A percentile compares a stretch with the other conserved stretches of the same genome.
These are phyloP conservation scores for Myopa testacea DNA, from an alignment of 2,888 invertebrate genomes.

Conservation along the genomic window DNA sequence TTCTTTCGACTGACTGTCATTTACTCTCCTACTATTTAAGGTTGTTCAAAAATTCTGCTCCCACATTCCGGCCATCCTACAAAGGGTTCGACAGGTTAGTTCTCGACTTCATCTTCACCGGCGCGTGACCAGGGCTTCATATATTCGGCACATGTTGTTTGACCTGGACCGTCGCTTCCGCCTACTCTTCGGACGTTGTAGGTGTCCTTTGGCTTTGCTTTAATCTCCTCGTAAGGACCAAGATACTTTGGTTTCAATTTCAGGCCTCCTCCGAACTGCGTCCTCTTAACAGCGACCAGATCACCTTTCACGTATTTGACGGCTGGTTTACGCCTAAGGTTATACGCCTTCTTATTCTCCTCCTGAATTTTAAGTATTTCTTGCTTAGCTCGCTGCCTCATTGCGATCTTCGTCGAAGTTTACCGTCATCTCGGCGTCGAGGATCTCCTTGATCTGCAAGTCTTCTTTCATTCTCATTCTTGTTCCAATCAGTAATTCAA, in stretches of 20 bases:
- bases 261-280: slow-evolving; percentile 26
- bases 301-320: slow-evolving; percentile 4
- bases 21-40: no score
- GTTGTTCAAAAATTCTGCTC: background rate
- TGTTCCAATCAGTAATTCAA: slow-evolving; percentile 29
- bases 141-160: slow-evolving; percentile 31
- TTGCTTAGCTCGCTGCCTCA: slow-evolving; percentile 8
- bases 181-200: slow-evolving; percentile 24
- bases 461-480: slow-evolving; percentile 17
- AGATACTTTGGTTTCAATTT: slow-evolving; percentile 31
- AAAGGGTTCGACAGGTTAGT: slow-evolving; percentile 6
- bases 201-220: slow-evolving; percentile 31
- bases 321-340: background rate
- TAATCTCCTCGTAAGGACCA: slow-evolving; percentile 14
- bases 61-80: slow-evolving; percentile 23
- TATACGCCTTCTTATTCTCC: background rate
- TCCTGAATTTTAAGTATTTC: slow-evolving; percentile 23
- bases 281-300: slow-evolving; percentile 30
- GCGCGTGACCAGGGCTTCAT: slow-evolving; percentile 32
- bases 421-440: slow-evolving; percentile 27
- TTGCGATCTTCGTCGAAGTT: slow-evolving; percentile 3
- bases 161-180: slow-evolving; percentile 15
- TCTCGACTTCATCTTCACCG: background rate
- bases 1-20: no score
- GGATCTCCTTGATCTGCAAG: slow-evolving; percentile 9